Conservation (phyloP, 2,797 vertebrate species). For the Trematomus bernacchii region DNA sequence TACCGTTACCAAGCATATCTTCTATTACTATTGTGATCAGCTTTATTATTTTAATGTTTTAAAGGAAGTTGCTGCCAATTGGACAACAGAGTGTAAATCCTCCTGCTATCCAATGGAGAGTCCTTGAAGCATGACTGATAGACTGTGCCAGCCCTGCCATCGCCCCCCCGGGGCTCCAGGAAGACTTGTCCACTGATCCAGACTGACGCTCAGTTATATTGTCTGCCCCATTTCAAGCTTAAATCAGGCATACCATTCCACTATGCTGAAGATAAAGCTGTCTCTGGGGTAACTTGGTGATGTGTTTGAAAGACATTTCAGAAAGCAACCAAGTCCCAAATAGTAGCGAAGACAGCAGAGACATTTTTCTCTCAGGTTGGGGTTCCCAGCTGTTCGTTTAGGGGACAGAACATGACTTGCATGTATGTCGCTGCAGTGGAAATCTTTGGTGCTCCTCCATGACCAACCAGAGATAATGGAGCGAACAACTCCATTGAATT, state of each 20-base stretch:
- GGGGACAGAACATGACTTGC: conserved; percentile 7
- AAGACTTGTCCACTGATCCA: conserved; percentile 50
- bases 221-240: conserved; percentile 78
- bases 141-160: conserved; percentile 56
- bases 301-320: conserved; percentile 25
- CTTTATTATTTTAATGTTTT: too few relatives aligned
- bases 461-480: conserved; percentile 61
- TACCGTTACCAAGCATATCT: too few relatives aligned
- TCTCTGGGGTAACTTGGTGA: conserved; percentile 53
- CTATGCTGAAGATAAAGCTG: conserved; percentile 32
- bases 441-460: conserved; percentile 13
- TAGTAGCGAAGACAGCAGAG: conserved; percentile 2
- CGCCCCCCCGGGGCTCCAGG: conserved; percentile 37
- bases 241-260: conserved; percentile 69
- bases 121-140: conserved; percentile 49
- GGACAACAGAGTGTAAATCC: background rate
- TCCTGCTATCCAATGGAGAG: conserved; percentile 6
- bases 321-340: background rate
- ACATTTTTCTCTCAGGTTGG: conserved; percentile 9
- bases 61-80: background rate
- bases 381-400: conserved; percentile 22
- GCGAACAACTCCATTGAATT: conserved; percentile 62
- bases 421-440: conserved; percentile 11
- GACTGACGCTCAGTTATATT: conserved; percentile 62
- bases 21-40: too few relatives aligned